These are phyloP conservation scores for Stenchaetothrips biformis DNA, from an alignment of 2,888 invertebrate genomes.

Conservation along the genomic window DNA sequence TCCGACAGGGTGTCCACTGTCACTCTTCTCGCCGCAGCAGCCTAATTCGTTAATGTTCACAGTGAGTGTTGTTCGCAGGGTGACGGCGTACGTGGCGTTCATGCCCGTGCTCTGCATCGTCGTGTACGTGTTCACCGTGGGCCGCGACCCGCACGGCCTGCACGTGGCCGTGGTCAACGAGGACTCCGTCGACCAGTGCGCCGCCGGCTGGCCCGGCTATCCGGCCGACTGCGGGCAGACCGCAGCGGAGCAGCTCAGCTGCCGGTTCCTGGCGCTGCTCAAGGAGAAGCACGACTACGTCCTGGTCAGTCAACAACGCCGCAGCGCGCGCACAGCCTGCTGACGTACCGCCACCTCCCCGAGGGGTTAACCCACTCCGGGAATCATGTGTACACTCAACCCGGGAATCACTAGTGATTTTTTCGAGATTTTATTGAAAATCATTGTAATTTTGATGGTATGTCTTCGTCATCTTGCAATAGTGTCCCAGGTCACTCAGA, in stretches of 20 bases:
- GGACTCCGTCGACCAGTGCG: not conserved
- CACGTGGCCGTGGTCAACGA: conserved; percentile 4
- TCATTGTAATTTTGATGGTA: too few species aligned
- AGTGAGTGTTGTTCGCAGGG: not conserved
- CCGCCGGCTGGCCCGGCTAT: not conserved
- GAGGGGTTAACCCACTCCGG: too few species aligned
- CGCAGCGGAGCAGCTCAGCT: not conserved
- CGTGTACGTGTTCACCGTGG: not conserved
- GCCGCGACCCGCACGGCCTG: not conserved
- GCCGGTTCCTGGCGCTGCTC: not conserved
- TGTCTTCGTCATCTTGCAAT: too few species aligned
- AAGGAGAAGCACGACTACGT: not conserved
- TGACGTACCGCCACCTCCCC: too few species aligned
- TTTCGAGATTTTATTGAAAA: too few species aligned
- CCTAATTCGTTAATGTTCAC: too few species aligned
- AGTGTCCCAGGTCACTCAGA: too few species aligned
- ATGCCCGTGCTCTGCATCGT: not conserved
- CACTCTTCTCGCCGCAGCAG: too few species aligned
- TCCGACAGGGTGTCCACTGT: too few species aligned
- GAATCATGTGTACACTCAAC: too few species aligned
- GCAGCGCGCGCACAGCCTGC: too few species aligned
- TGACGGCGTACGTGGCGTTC: conserved; percentile 4
- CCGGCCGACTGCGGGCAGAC: not conserved
- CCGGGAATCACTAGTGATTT: too few species aligned
- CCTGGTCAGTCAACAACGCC: not conserved